Evolutionary conservation across 2,113 vertebrate genomes (phyloP).

Genomic region (Kryptolebias marmoratus): DNA sequence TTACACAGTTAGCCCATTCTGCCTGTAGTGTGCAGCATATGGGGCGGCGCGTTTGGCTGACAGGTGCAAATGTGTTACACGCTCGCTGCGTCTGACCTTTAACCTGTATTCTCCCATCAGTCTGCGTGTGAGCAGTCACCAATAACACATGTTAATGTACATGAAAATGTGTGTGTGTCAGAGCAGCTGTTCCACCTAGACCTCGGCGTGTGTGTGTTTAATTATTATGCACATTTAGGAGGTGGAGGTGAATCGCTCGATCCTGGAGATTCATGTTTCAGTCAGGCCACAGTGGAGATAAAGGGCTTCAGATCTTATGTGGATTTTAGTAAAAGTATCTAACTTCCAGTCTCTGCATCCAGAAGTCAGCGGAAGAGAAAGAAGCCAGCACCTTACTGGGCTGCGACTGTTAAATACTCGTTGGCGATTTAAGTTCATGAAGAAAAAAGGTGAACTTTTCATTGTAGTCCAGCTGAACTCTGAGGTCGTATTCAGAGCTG

Average conservation of each 20-base stretch:
- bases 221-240: conserved; percentile 38
- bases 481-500: too few species aligned
- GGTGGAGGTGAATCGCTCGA: conserved; percentile 26
- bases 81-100: conserved; percentile 50
- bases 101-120: conserved; percentile 37
- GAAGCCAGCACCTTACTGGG: too few species aligned
- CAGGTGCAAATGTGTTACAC: conserved; percentile 66
- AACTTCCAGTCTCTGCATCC: too few species aligned
- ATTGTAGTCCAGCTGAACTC: too few species aligned
- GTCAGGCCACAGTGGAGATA: too few species aligned
- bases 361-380: too few species aligned
- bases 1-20: conserved; percentile 53
- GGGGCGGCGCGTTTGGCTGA: conserved; percentile 50
- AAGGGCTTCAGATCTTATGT: too few species aligned
- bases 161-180: conserved; percentile 76
- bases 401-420: too few species aligned
- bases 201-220: conserved; percentile 73
- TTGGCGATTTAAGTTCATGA: too few species aligned
- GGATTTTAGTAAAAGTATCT: too few species aligned
- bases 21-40: conserved; percentile 53
- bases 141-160: conserved; percentile 74
- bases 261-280: background rate
- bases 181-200: conserved; percentile 85
- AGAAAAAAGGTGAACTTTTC: too few species aligned
- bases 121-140: conserved; percentile 13